These are phyloP conservation scores for Pecten maximus DNA, from an alignment of 2,888 invertebrate genomes.

Conservation along the genomic window DNA sequence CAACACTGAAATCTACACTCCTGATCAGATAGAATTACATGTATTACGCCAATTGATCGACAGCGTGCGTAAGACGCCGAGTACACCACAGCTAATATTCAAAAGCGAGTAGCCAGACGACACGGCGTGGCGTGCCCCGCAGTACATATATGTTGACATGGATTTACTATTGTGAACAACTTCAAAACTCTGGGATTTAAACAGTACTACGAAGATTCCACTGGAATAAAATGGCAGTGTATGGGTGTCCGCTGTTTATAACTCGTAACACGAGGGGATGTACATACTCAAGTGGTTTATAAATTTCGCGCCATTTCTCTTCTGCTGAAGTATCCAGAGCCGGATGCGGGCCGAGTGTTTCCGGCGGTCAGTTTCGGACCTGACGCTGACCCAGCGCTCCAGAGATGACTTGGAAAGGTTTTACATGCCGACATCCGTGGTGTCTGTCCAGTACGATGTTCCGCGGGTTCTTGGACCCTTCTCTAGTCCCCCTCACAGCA, in stretches of 20 bases:
- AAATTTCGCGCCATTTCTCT: constrained; percentile 21
- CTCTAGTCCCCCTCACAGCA: background rate
- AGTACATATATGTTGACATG: background rate
- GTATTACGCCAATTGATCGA: background rate
- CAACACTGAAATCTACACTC: background rate
- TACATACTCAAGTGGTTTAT: background rate
- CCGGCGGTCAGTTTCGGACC: constrained; percentile 27
- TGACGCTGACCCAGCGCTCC: background rate
- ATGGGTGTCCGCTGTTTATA: background rate
- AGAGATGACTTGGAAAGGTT: constrained; percentile 13
- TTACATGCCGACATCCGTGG: constrained; percentile 55
- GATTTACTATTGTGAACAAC: background rate
- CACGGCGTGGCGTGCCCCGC: background rate
- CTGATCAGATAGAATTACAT: constrained; percentile 22
- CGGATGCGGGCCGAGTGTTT: constrained; percentile 27
- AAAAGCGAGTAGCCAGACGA: background rate
- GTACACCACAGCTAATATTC: background rate
- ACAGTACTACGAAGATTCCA: background rate
- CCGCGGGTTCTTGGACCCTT: constrained; percentile 42
- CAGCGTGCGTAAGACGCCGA: background rate
- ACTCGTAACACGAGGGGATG: background rate
- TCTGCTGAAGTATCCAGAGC: background rate
- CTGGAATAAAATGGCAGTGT: background rate
- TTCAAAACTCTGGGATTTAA: background rate
- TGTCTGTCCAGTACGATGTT: constrained; percentile 63